Base-by-base conservation (phyloP, 1,140 invertebrate genomes). In the Platyscapa corneri region DNA sequence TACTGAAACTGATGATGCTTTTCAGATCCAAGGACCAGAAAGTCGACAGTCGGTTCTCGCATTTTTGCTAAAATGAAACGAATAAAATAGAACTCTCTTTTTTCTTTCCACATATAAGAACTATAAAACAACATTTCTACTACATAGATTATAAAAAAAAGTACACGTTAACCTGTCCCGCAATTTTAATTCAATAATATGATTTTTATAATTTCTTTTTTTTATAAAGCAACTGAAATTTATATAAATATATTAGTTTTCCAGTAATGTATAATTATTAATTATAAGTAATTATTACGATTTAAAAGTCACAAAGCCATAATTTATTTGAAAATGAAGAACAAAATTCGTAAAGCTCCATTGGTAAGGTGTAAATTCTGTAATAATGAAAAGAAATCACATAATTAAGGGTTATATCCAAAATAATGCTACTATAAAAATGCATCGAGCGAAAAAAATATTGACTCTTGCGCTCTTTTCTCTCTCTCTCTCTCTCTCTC, bases 21-120 rank as follows among this genome's bases (percentile, higher is more conserved):
- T 34, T 83, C 86, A 27, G 88, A 84, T 10, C 83, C 83, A 34
- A 89, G 53, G 18, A 86, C 79, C 42, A 89, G 86, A 34, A 88
- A 87, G 79, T 90, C 90, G 1, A 84, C 89, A 90, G 76, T 87
- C 89, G 67, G 87, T 90, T 88, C 88, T 86, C 90, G 92, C 92
- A 75, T 46, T 85, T 86, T 75, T 20, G 81, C 85, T 56, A 77
- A 72, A 72, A 39, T 30, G 39, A 64, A 8, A 16, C 18, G 8
- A 16, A 27, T 30, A 30, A 64, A 0, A n/a, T 64, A 23, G 12
- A 64, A 7, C 12, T 64, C n/a, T 20, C 18, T n/a, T n/a, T n/a
- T n/a, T n/a, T n/a, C n/a, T n/a, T n/a, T n/a, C n/a, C n/a, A n/a
- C n/a, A n/a, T n/a, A n/a, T n/a, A n/a, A n/a, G n/a, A n/a, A n/a